Conservation (phyloP, 2,797 vertebrate genomes). For the Yasuhikotakia modesta region DNA sequence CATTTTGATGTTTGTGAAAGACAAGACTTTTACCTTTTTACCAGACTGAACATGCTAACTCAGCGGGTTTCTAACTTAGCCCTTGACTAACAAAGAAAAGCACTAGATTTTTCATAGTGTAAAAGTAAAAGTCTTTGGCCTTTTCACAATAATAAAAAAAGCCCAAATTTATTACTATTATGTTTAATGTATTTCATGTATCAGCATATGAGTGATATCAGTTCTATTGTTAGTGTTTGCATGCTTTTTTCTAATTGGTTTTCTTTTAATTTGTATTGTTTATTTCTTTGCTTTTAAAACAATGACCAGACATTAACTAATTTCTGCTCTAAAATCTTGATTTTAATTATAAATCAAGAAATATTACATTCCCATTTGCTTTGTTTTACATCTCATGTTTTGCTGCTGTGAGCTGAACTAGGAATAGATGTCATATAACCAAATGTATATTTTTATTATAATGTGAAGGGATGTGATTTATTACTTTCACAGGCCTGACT, state of each 20-base stretch:
- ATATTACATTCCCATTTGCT: not conserved
- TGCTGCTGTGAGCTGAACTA: slow-evolving; percentile 12
- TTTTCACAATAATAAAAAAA: not conserved
- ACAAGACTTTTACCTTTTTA: not conserved
- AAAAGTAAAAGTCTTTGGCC: not conserved
- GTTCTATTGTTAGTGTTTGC: slow-evolving; percentile 5
- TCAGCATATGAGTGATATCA: not conserved
- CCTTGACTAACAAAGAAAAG: not conserved
- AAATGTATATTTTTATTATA: not conserved
- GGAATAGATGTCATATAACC: not conserved
- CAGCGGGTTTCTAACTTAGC: not conserved
- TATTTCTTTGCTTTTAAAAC: slow-evolving; percentile 4
- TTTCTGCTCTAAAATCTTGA: slow-evolving; percentile 22
- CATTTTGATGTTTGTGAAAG: not conserved
- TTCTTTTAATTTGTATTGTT: not conserved
- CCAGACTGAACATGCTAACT: not conserved
- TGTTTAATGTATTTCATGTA: not conserved
- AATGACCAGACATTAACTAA: not conserved
- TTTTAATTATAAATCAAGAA: slow-evolving; percentile 25
- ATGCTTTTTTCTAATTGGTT: slow-evolving; percentile 8
- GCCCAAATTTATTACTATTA: not conserved
- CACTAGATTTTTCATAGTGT: not conserved
- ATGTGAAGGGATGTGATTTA: slow-evolving; percentile 5
- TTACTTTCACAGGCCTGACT: slow-evolving; percentile 20
- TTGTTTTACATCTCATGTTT: slow-evolving; percentile 4